These are phyloP conservation scores for Epizoanthus ramosus DNA, from an alignment of 92 coral and sea anemone genomes.

Conservation along the genomic window DNA sequence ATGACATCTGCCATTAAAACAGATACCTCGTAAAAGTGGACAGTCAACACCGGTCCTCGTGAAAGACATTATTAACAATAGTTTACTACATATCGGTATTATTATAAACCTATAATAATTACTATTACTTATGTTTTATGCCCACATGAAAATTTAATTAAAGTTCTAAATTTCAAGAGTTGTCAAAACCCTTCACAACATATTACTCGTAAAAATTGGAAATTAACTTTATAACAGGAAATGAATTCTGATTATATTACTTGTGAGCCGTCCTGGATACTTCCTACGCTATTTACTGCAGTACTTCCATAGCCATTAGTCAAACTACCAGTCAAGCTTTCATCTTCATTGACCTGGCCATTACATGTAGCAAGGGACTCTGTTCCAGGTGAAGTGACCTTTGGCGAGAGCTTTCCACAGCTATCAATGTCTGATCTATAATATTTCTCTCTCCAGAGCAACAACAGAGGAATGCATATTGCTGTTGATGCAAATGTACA, in stretches of 20 bases:
- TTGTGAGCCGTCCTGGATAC: background rate
- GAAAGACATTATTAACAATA: no score
- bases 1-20: no score
- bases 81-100: no score
- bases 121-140: no score
- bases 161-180: no score
- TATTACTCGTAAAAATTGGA: no score
- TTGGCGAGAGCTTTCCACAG: conserved; percentile 32
- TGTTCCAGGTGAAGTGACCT: background rate
- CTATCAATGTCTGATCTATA: conserved; percentile 81
- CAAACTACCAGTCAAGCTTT: background rate
- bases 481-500: conserved; percentile 68
- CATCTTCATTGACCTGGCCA: background rate
- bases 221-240: background rate
- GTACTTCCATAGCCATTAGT: conserved; percentile 22
- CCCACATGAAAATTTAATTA: no score
- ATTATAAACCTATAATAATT: no score
- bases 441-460: conserved; percentile 75
- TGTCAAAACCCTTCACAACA: no score
- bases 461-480: conserved; percentile 65
- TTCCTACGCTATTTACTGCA: conserved; percentile 2
- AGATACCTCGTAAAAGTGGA: no score
- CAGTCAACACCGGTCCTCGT: no score
- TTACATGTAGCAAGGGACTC: background rate
- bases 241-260: background rate